Evolutionary conservation across 1,140 invertebrate species (phyloP).

Genomic region (Drosophila persimilis): DNA sequence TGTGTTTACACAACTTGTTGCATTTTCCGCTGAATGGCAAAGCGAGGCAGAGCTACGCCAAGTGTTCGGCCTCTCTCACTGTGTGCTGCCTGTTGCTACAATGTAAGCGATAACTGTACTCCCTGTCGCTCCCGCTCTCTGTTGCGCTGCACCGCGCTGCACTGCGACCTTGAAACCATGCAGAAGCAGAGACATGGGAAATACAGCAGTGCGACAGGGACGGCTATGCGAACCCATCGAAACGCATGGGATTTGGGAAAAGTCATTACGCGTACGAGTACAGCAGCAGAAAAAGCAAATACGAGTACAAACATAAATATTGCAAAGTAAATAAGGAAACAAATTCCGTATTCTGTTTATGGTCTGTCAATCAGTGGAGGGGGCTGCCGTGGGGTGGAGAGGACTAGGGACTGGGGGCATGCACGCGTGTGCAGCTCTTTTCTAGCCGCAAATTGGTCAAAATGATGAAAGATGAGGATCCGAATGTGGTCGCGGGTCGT

Average conservation of each 20-base stretch:
- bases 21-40: slow-evolving; percentile 52
- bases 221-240: slow-evolving; percentile 23
- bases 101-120: slow-evolving; percentile 36
- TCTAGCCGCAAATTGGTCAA: slow-evolving; percentile 17
- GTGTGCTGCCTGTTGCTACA: slow-evolving; percentile 19
- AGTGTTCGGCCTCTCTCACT: slow-evolving; percentile 6
- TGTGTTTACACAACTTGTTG: slow-evolving; percentile 70
- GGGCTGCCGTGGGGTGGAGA: not conserved
- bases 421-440: slow-evolving; percentile 33
- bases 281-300: slow-evolving; percentile 27
- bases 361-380: slow-evolving; percentile 1
- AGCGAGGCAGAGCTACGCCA: slow-evolving; percentile 6
- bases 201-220: not conserved
- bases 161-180: slow-evolving; percentile 56
- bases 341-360: slow-evolving; percentile 22
- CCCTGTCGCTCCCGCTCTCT: not conserved
- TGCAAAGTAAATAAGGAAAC: slow-evolving; percentile 45
- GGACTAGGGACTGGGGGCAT: not conserved
- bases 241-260: slow-evolving; percentile 43
- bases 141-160: not conserved
- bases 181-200: slow-evolving; percentile 37
- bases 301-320: not conserved
- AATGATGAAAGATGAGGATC: slow-evolving; percentile 16
- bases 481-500: slow-evolving; percentile 5
- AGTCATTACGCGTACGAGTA: slow-evolving; percentile 10